These are phyloP conservation scores for Notothenia rossii DNA, from an alignment of 2,113 vertebrate species.

Conservation along the genomic window DNA sequence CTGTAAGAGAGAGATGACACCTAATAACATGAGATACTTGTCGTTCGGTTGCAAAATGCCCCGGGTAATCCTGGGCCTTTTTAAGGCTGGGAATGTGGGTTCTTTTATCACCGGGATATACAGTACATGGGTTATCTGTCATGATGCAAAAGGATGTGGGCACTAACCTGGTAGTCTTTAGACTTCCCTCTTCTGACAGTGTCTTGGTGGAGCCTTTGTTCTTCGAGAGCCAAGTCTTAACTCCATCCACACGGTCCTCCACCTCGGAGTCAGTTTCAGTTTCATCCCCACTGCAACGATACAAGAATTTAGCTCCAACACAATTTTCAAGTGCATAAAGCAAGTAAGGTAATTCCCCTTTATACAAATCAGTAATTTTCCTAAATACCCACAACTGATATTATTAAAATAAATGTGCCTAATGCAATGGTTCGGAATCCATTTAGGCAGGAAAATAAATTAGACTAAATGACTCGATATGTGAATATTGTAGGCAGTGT, in stretches of 20 bases:
- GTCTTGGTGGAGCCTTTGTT: conserved; percentile 88
- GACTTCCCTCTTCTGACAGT: conserved; percentile 90
- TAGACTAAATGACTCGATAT: conserved; percentile 28
- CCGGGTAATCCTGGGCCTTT: conserved; percentile 61
- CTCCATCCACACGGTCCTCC: conserved; percentile 95
- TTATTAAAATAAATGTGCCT: background rate
- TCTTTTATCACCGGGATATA: conserved; percentile 43
- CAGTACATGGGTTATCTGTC: conserved; percentile 41
- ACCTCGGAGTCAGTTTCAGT: conserved; percentile 94
- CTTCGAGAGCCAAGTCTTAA: conserved; percentile 95
- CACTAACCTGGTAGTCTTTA: conserved; percentile 93
- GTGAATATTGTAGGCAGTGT: conserved; percentile 28
- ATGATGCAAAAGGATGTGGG: conserved; percentile 34
- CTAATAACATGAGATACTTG: conserved; percentile 77
- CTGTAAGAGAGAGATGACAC: conserved; percentile 72
- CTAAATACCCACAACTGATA: background rate
- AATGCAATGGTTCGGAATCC: conserved; percentile 3
- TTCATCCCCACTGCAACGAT: conserved; percentile 88
- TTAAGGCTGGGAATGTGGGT: conserved; percentile 45
- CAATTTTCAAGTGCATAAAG: background rate
- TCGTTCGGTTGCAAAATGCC: conserved; percentile 66
- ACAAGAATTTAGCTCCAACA: conserved; percentile 17
- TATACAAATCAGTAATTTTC: background rate
- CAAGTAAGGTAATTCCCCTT: too few relatives aligned
- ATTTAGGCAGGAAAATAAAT: background rate